phyloP scores from a whole-genome alignment of 1,140 invertebrate species.

The Lepidostoma basale region DNA sequence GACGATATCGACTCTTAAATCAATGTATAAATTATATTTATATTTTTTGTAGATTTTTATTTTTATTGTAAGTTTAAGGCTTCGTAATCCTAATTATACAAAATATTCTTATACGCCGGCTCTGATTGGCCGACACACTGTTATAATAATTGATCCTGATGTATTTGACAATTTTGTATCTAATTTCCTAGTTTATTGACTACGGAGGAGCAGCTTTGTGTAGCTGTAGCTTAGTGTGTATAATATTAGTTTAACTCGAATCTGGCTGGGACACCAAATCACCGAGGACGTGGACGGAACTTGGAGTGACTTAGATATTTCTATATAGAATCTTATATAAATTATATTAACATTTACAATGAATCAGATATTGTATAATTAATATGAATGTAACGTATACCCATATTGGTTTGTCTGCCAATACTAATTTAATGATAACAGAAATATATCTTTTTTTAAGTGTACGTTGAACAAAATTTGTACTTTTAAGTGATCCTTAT shows the following conservation, averaged over 20 bases:
- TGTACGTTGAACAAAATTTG: constrained; percentile 25
- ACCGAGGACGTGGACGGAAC: constrained; percentile 20
- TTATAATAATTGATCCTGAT: background rate
- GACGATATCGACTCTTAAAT: constrained; percentile 71
- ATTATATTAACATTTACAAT: constrained; percentile 40
- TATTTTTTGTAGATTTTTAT: constrained; percentile 36
- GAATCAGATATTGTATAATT: constrained; percentile 28
- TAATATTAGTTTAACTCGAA: constrained; percentile 3
- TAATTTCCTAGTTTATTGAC: constrained; percentile 7
- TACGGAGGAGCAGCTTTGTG: background rate
- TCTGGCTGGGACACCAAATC: constrained; percentile 27
- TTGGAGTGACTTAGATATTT: constrained; percentile 32
- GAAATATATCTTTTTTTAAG: constrained; percentile 28
- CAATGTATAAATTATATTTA: constrained; percentile 46
- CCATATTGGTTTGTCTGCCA: constrained; percentile 29
- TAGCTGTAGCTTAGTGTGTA: constrained; percentile 1
- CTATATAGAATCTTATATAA: constrained; percentile 38
- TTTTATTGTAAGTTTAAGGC: constrained; percentile 23
- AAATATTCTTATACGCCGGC: constrained; percentile 20
- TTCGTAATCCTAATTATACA: constrained; percentile 10
- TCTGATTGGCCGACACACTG: constrained; percentile 4
- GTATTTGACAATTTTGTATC: constrained; percentile 4
- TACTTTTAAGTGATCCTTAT: constrained; percentile 24
- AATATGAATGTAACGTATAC: constrained; percentile 32
- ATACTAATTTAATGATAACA: constrained; percentile 32